phyloP scores from a whole-genome alignment of 2,113 vertebrate genomes.

The Cariama cristata region DNA sequence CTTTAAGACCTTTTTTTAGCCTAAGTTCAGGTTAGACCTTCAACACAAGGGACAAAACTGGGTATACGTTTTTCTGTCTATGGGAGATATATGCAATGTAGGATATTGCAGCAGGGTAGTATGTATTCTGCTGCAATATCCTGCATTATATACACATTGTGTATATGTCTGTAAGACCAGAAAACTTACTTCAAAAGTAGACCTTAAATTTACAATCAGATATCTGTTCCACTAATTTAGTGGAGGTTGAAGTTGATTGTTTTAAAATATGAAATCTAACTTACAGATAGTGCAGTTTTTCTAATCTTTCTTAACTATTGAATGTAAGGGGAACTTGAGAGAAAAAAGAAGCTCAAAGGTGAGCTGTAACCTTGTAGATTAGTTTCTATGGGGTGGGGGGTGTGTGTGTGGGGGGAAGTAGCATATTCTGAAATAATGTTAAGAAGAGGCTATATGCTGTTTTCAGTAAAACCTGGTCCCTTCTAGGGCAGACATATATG shows the following conservation, averaged over 20 bases:
- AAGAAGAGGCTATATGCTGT: background rate
- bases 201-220: background rate
- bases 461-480: background rate
- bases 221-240: background rate
- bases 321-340: background rate
- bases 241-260: background rate
- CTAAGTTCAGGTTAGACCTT: background rate
- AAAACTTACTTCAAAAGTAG: background rate
- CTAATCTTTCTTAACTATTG: background rate
- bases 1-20: background rate
- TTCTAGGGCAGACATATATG: background rate
- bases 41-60: background rate
- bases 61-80: fast-evolving
- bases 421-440: background rate
- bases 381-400: background rate
- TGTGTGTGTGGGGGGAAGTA: background rate
- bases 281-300: background rate
- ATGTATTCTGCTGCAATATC: background rate
- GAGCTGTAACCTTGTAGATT: background rate
- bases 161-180: background rate
- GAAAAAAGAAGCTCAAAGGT: background rate
- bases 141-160: background rate
- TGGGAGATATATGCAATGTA: fast-evolving
- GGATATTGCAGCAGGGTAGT: background rate
- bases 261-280: background rate